A percentile compares a stretch with the other conserved stretches of the same genome.
Conservation (phyloP, 2,888 invertebrate genomes). For the Macrophya annulata region DNA sequence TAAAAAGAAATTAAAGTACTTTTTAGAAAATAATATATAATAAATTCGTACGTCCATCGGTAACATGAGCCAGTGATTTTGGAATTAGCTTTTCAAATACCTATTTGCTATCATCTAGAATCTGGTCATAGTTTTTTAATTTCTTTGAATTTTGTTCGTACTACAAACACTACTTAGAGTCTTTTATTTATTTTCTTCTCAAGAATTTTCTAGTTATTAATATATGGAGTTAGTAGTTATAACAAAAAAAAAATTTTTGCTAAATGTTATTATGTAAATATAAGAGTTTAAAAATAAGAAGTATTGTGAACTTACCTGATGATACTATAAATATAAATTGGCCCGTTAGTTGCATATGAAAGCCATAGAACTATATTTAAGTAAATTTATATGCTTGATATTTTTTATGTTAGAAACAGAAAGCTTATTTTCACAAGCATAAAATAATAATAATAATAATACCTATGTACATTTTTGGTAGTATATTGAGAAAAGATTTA, state of each 20-base stretch:
- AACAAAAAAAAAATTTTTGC: constrained; percentile 3
- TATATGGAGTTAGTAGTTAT: constrained; percentile 1
- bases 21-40: constrained; percentile 12
- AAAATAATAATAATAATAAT: neutral
- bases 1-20: neutral
- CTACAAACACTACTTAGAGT: neutral
- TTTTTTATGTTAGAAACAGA: constrained; percentile 37
- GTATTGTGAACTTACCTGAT: constrained; percentile 3
- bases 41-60: constrained; percentile 26
- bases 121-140: constrained; percentile 17
- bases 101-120: neutral
- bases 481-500: neutral
- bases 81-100: constrained; percentile 9
- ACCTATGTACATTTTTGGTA: constrained; percentile 27
- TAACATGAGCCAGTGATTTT: constrained; percentile 33
- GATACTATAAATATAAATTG: constrained; percentile 14
- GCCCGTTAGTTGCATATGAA: constrained; percentile 16
- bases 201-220: neutral
- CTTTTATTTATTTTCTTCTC: constrained; percentile 40
- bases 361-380: constrained; percentile 8
- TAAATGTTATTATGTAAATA: constrained; percentile 44
- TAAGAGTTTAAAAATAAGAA: constrained; percentile 29
- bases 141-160: neutral
- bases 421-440: constrained; percentile 30
- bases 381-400: constrained; percentile 25